phyloP scores from a whole-genome alignment of 2,888 invertebrate species.

The Nematopogon swammerdamellus region DNA sequence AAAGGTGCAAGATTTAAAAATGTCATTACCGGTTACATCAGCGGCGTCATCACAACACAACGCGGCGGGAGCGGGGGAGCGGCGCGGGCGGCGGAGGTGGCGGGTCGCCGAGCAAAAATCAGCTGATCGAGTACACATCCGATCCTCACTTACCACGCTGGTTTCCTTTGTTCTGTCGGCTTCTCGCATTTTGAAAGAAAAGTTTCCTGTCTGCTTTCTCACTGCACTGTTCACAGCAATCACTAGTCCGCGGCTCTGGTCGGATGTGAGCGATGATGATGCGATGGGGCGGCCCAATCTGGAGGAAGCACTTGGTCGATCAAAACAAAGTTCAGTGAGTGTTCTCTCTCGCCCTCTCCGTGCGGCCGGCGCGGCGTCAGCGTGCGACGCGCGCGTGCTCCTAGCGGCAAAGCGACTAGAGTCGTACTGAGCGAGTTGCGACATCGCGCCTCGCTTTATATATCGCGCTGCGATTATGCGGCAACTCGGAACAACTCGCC shows the following conservation, averaged over 20 bases:
- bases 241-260: too few species aligned
- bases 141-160: constrained; percentile 14
- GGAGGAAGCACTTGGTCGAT: too few species aligned
- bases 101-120: neutral
- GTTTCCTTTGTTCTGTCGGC: constrained; percentile 20
- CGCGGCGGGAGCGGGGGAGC: too few species aligned
- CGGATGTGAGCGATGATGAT: too few species aligned
- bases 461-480: constrained; percentile 39
- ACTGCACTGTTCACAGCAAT: constrained; percentile 47
- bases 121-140: neutral
- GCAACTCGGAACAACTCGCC: neutral
- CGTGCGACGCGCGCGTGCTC: constrained; percentile 43
- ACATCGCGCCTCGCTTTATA: constrained; percentile 47
- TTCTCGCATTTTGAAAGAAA: constrained; percentile 11
- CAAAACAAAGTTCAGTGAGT: too few species aligned
- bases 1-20: too few species aligned
- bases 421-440: constrained; percentile 55
- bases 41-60: neutral
- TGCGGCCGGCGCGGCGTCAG: constrained; percentile 33
- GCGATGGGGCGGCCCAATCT: too few species aligned
- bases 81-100: too few species aligned
- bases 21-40: neutral
- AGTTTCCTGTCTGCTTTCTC: constrained; percentile 10
- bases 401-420: constrained; percentile 60
- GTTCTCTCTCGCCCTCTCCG: constrained; percentile 55